Base-by-base conservation (phyloP, 2,113 vertebrate genomes). In the Ctenodactylus gundi region DNA sequence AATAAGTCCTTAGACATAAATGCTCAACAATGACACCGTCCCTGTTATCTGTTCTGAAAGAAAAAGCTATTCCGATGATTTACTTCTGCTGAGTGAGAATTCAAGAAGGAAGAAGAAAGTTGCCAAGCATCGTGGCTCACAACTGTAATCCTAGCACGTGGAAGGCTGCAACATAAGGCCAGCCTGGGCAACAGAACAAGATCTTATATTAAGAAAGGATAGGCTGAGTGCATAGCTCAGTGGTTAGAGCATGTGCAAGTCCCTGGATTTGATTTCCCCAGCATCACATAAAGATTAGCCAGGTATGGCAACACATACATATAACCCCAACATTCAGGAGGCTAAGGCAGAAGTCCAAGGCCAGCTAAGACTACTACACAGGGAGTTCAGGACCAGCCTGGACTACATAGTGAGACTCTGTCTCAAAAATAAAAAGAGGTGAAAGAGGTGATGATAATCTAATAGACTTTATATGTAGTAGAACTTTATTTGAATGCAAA, bases 21-120 rank as follows among this genome's bases (percentile, higher is more conserved):
- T 34, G 21, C 53, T 81, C 53, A 82, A 82, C 94, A 95, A 85
- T 80, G 51, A 73, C 25, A 84, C 64, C 29, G 72, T 34, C 12
- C 62, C 72, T 44, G 7, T 67, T 89, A 84, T 49, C 62, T 86
- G 31, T 94, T 86, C 89, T 94, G 82, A 90, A 86, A 93, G 67
- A 93, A 94, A 88, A 77, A 81, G n/a, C 9, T 88, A 21, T 41
- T 70, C 60, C n/a, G 65, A 55, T 80, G 27, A 44, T 67, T 55
- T 67, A 73, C 49, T 39, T 60, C 11, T 73, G 44, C 36, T 81
- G 49, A 95, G 46, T 80, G 58, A 90, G n/a, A 83, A 90, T 34
- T 64, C 65, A 72, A 88, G 39, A 90, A 85, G 17, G 95, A 88
- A 72, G 70, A 90, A 88, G n/a, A 75, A 91, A 90, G 53, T 77